Conservation (phyloP, 2,113 vertebrate genomes). For the Atlantisia rogersi region DNA sequence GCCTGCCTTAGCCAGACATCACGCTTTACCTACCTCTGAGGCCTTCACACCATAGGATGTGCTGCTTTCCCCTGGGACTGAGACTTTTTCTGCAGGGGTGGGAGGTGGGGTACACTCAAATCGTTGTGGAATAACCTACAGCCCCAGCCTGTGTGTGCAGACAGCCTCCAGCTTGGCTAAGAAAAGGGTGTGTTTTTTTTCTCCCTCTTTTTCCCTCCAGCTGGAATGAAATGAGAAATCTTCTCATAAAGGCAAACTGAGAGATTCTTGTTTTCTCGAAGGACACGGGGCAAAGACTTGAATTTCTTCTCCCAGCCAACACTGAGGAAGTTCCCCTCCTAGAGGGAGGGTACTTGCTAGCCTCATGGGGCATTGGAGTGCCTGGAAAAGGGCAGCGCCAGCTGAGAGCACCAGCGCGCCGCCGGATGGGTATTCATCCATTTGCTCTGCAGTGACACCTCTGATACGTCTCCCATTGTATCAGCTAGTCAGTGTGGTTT, state of each 20-base stretch:
- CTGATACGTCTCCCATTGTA: fast-evolving
- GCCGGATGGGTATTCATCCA: fast-evolving
- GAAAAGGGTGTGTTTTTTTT: constrained; percentile 36
- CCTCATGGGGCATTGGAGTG: background rate
- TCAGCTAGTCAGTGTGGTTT: background rate
- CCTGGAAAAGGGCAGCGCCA: constrained; percentile 22
- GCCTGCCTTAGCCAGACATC: background rate
- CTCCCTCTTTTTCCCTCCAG: constrained; percentile 55
- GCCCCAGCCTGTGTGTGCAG: background rate
- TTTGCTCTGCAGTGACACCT: background rate
- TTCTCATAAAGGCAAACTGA: constrained; percentile 73
- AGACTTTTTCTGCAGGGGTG: background rate
- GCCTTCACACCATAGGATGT: background rate
- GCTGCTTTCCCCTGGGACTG: background rate
- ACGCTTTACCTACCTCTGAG: background rate
- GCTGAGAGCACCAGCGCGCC: fast-evolving
- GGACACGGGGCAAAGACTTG: constrained; percentile 57
- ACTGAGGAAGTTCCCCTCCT: constrained; percentile 62
- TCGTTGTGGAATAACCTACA: background rate
- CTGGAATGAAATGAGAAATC: constrained; percentile 66
- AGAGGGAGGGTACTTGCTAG: constrained; percentile 48
- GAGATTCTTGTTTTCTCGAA: constrained; percentile 77
- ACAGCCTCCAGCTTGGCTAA: constrained; percentile 21
- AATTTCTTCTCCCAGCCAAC: constrained; percentile 61
- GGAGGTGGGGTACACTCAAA: background rate